Percentiles rank a stretch among this genome's conserved stretches.
Conservation (phyloP, 2,797 vertebrate genomes). For the Valencia hispanica region DNA sequence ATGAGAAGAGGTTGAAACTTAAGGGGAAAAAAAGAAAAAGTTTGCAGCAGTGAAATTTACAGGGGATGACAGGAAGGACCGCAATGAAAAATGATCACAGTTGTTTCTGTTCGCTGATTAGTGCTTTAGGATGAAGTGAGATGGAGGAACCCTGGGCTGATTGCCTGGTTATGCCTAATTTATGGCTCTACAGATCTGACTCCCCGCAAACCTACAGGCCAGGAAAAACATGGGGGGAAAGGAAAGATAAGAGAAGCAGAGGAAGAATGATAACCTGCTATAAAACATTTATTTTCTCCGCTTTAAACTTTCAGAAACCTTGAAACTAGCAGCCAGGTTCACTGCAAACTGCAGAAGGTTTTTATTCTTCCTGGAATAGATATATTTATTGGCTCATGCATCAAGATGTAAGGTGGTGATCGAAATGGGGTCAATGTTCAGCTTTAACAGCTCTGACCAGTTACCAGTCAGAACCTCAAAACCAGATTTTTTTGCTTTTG, state of each 20-base stretch:
- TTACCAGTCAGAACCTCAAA: neutral
- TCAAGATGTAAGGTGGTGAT: neutral
- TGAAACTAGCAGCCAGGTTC: neutral
- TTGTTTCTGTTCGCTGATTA: constrained; percentile 16
- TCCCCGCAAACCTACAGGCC: neutral
- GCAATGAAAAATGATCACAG: constrained; percentile 29
- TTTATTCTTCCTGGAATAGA: constrained; percentile 29
- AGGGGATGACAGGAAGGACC: constrained; percentile 20
- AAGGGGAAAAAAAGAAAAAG: neutral
- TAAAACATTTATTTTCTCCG: constrained; percentile 15
- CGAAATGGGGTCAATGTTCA: too few relatives aligned
- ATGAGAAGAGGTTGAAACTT: constrained; percentile 8
- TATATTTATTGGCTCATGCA: neutral
- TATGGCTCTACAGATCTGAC: constrained; percentile 9
- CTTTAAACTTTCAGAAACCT: constrained; percentile 15
- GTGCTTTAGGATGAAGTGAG: constrained; percentile 12
- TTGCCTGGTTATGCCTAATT: constrained; percentile 11
- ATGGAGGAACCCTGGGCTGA: constrained; percentile 4
- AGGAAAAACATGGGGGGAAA: neutral
- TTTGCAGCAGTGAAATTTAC: constrained; percentile 15
- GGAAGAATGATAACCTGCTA: neutral
- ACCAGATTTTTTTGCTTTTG: neutral
- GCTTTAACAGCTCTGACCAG: neutral
- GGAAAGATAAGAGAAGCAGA: neutral
- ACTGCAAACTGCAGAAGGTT: constrained; percentile 24